Base-by-base conservation (phyloP, 2,888 invertebrate species). In the Nemapogon koenigi region DNA sequence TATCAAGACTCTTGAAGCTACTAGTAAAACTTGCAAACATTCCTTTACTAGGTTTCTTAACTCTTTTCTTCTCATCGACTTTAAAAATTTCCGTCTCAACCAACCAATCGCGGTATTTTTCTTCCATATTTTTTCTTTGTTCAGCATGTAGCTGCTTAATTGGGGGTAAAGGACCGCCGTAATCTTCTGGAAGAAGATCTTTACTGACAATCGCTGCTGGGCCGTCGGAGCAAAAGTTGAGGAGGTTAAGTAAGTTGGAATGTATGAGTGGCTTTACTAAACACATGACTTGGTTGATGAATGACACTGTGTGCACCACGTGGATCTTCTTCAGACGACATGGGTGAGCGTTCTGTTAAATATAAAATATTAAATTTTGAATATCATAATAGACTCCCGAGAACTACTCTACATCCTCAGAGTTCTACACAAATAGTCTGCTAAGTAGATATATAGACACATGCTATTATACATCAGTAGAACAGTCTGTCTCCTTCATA, bases 261-360 rank as follows among this genome's bases (percentile, higher is more conserved):
- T 83, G 82, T 45, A 86, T 83, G 46, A 87, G 69, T 0, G 87
- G 87, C 43, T 84, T 80, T 4, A 87, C 70, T 29, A 87, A 73
- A 37, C 84, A 79, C 85, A 86, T 85, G 15, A 86, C 81, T 59
- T 86, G 86, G 56, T 86, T 84, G 49, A 87, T 84, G 67, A 85
- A 86, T 32, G 83, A 82, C 4, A 85, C 84, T 1, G 86, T 83
- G 55, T 87, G 84, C 29, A 87, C 76, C 1, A 87, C 81, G 57
- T 86, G 86, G 49, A 87, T 81, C 51, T 81, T 83, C 62, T 84
- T 86, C 13, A 87, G 69, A 40, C 86, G 81, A 35, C 82, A 83
- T 1, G 87, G 86, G 54, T 86, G 86, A 0, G 84, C 87, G 52
- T 84, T 86, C 85, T 85, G 64, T 14, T n/a, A n/a, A n/a, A n/a